A percentile compares a stretch with the other conserved stretches of the same genome.
These are phyloP conservation scores for Platysternon megacephalum DNA, from an alignment of 2,113 vertebrate genomes.

Conservation along the genomic window DNA sequence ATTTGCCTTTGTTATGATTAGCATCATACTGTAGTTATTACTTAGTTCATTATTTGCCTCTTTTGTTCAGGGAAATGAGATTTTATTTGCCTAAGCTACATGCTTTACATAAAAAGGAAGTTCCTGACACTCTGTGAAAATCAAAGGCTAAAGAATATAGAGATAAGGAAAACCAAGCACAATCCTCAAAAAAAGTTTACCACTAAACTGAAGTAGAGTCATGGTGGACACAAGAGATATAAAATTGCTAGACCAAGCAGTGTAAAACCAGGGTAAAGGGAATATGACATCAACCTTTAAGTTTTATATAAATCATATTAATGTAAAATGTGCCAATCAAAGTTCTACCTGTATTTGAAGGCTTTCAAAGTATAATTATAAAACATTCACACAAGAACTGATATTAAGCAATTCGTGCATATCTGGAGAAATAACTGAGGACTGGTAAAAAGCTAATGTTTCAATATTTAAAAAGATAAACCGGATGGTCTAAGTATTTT, in stretches of 20 bases:
- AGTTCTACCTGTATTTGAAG: not conserved
- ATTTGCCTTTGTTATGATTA: slow-evolving; percentile 1
- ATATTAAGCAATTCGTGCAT: not conserved
- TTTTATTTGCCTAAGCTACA: not conserved
- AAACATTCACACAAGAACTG: not conserved
- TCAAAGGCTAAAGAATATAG: not conserved
- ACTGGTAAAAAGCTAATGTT: not conserved
- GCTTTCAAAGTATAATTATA: not conserved
- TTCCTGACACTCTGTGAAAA: not conserved
- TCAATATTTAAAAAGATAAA: not conserved
- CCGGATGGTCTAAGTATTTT: not conserved
- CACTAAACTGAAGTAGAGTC: not conserved
- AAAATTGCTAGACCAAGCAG: not conserved
- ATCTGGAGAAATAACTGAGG: not conserved
- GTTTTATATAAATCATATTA: not conserved
- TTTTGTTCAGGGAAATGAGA: not conserved
- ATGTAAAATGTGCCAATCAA: not conserved
- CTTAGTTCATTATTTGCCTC: not conserved
- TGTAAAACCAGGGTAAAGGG: not conserved
- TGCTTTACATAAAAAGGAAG: not conserved
- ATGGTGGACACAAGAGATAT: not conserved
- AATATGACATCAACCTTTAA: not conserved
- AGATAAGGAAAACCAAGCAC: not conserved
- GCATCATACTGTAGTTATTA: not conserved
- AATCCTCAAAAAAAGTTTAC: not conserved